Evolutionary conservation across 2,797 vertebrate genomes (phyloP), one percentile per base, ranked within the genome.

Genomic region (Pangasius larnaudii): DNA sequence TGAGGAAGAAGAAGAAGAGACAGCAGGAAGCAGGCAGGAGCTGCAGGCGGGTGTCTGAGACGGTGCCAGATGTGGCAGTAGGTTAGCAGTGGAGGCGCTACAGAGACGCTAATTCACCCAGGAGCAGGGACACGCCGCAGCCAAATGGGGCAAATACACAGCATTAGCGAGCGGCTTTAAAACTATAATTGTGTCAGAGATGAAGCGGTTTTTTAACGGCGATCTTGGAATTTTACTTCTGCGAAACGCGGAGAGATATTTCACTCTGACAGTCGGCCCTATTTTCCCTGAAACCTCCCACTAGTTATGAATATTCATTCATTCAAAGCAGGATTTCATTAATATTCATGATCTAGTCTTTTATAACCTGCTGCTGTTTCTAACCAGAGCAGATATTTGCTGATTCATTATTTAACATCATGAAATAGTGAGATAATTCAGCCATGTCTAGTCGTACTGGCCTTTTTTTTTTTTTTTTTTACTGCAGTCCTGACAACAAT

Each of bases 261-360:
- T 79, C 77, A 58, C 77, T 24, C 77, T 8, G 30, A 33, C 51
- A 53, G 27, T 11, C n/a, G 46, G 30, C 51, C 3, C 18, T 46
- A 9, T 46, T 46, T 33, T 13, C 24, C 33, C 16, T 30, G 18
- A 58, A 81, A 42, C 79, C 80, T 63, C 58, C 80, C 27, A 82
- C 80, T 46, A 18, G 2, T 82, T n/a, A 82, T 82, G 39, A 82
- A 82, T 82, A 82, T 82, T 82, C 79, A 82, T 82, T 8, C 7
- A 63, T 46, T 42, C 39, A 63, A 46, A 82, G 36, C 58, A 63
- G 58, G 59, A 39, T 19, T 13, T 80, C 59, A n/a, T 82, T 82
- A 82, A 82, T 82, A 82, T 65, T 82, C 80, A 82, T 65, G 6
- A 82, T 19, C 39, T 46, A 0, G 7, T 65, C 36, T 82, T 82